Conservation (phyloP, 2,113 vertebrate species). For the Electrona antarctica region DNA sequence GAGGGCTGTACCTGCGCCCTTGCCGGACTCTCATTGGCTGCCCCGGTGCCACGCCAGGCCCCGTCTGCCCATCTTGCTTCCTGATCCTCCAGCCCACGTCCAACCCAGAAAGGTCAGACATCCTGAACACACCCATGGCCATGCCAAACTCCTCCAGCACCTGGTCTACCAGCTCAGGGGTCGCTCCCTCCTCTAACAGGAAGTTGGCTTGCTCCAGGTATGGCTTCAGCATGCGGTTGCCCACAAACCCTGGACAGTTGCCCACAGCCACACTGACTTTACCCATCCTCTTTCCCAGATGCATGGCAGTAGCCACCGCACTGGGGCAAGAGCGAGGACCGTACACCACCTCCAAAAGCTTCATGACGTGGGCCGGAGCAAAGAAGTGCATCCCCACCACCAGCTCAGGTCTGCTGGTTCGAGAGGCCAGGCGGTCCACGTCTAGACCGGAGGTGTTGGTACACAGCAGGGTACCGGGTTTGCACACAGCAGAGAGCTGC, state of each 20-base stretch:
- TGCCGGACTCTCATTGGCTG: constrained; percentile 70
- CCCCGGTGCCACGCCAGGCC: constrained; percentile 56
- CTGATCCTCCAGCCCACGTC: constrained; percentile 89
- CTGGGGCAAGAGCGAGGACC: constrained; percentile 81
- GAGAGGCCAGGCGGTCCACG: constrained; percentile 86
- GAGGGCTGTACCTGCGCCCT: constrained; percentile 83
- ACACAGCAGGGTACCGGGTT: constrained; percentile 82
- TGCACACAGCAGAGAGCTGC: constrained; percentile 82
- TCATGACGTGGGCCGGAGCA: constrained; percentile 90
- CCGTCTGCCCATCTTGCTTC: constrained; percentile 76
- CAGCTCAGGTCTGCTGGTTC: constrained; percentile 77
- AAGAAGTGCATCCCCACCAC: constrained; percentile 95
- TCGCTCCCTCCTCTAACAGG: constrained; percentile 91
- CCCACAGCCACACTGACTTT: constrained; percentile 90
- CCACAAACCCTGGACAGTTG: constrained; percentile 90
- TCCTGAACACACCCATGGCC: constrained; percentile 86
- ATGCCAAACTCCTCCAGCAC: constrained; percentile 90
- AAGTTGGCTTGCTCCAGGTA: constrained; percentile 83
- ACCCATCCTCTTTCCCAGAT: constrained; percentile 82
- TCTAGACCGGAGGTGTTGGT: constrained; percentile 89
- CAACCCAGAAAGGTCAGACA: constrained; percentile 88
- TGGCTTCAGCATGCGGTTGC: constrained; percentile 86
- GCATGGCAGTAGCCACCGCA: constrained; percentile 85
- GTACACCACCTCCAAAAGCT: constrained; percentile 87
- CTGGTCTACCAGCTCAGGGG: constrained; percentile 83